phyloP scores from a whole-genome alignment of 2,797 vertebrate genomes.

The Rhynchonycteris naso region DNA sequence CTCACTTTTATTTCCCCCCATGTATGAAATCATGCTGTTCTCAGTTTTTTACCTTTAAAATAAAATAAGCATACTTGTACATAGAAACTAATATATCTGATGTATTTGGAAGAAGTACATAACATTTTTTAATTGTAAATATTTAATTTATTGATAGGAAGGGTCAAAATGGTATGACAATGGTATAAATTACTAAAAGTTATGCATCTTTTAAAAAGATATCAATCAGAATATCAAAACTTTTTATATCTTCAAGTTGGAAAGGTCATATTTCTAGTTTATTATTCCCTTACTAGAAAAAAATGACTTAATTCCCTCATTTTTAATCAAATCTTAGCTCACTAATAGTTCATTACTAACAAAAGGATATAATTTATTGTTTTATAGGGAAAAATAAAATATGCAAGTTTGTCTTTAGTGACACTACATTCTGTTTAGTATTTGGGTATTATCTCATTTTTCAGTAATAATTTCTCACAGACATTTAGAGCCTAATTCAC shows the following conservation, averaged over 20 bases:
- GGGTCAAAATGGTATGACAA: neutral
- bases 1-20: too few relatives aligned
- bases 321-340: slow-evolving; percentile 72
- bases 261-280: slow-evolving; percentile 59
- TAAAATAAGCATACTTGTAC: neutral
- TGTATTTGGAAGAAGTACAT: neutral
- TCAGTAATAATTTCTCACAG: slow-evolving; percentile 65
- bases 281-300: slow-evolving; percentile 41
- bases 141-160: slow-evolving; percentile 17
- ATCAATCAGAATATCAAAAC: slow-evolving; percentile 52
- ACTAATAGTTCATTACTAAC: slow-evolving; percentile 63
- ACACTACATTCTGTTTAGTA: slow-evolving; percentile 38
- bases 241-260: slow-evolving; percentile 37
- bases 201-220: neutral
- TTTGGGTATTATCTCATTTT: slow-evolving; percentile 59
- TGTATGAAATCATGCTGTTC: too few relatives aligned
- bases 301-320: slow-evolving; percentile 43
- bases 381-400: slow-evolving; percentile 70
- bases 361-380: slow-evolving; percentile 58
- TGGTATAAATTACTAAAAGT: neutral
- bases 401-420: slow-evolving; percentile 44
- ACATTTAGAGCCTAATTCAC: slow-evolving; percentile 60
- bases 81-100: neutral
- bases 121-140: neutral
- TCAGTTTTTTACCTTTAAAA: too few relatives aligned